Evolutionary conservation across 2,888 invertebrate genomes (phyloP), one percentile per base, ranked within the genome.

Genomic region (Scotopteryx bipunctaria): DNA sequence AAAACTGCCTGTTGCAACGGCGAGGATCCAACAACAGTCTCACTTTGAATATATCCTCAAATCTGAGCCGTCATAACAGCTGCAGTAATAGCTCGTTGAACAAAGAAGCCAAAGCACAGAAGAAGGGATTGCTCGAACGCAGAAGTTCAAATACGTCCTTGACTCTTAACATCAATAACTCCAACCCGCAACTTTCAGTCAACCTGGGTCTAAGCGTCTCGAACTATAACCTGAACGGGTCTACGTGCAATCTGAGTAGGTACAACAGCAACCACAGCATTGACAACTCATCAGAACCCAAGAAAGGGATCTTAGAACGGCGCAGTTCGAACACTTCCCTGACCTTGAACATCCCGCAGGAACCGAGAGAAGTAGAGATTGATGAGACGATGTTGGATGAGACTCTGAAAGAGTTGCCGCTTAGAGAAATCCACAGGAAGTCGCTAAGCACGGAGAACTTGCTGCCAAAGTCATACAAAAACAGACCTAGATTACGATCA

Each of bases 111-210:
- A 89, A 84, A 65, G 77, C 78, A 0, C 91, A 85, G 33, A 92
- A 92, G 31, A 95, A 95, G 66, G 95, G 96, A 5, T 82, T 97
- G 1, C 83, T 97, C 3, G 96, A 97, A 74, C 92, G 98, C 16
- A 91, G 98, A 44, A 97, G 97, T 41, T 98, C 97, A 1, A 98
- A 97, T 74, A 97, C 97, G 0, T 97, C 97, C 47, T 86, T 98
- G 1, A 97, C 97, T 0, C 93, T 98, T 14, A 96, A 96, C 51
- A 90, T 91, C 5, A 90, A 88, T 49, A 86, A 71, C 15, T 86
- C 88, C 0, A 89, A 87, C 48, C 85, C 89, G 0, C 91, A 90
- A 48, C 60, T 91, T 16, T 91, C 93, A 0, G 81, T 79, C 0
- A 91, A 88, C 44, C 68, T 85, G 49, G 86, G 83, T 0, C 66